Base-by-base conservation (phyloP, 2,113 vertebrate species). In the Mobula birostris region DNA sequence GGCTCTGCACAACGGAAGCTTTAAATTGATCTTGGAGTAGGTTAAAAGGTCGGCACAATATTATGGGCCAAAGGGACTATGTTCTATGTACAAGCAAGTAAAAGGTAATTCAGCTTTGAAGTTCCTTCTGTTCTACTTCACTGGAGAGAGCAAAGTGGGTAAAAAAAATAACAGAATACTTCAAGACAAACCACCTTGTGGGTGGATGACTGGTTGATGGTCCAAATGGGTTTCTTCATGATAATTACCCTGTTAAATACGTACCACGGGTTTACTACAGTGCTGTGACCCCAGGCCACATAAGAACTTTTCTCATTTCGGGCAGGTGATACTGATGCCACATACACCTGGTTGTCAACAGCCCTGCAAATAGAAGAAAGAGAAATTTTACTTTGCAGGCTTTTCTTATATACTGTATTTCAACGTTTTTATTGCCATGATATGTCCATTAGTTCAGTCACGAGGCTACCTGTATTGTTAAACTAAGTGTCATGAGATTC, bases 211-310 rank as follows among this genome's bases (percentile, higher is more conserved):
- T 14, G 32, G 29, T 66, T 48, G n/a, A 90, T 14, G 6, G 1
- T 32, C 61, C n/a, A 15, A 83, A 66, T 66, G 14, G 5, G 29
- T 90, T 90, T 66, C 5, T 15, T 66, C 15, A 63, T 32, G 32
- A 29, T 8, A 66, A 90, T 90, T n/a, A 66, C 17, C 85, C n/a
- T 88, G 29, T 66, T 56, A 79, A 61, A 36, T 11, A 96, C 98
- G 97, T 94, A 98, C 99, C 99, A 99, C 58, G 99, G 99, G 96
- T 96, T 98, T 94, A 99, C 98, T 0, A 99, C 95, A 0, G 97
- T 97, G 97, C 98, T 99, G 96, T 99, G 98, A 95, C 98, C 98
- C 99, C 99, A 99, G 61, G 98, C 98, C 66, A 99, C 96, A 15
- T 99, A 99, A 0, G 98, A 98, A 7, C 98, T 97, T 0, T 96